phyloP scores from a whole-genome alignment of 2,113 vertebrate species.

The Cyprinodon tularosa region DNA sequence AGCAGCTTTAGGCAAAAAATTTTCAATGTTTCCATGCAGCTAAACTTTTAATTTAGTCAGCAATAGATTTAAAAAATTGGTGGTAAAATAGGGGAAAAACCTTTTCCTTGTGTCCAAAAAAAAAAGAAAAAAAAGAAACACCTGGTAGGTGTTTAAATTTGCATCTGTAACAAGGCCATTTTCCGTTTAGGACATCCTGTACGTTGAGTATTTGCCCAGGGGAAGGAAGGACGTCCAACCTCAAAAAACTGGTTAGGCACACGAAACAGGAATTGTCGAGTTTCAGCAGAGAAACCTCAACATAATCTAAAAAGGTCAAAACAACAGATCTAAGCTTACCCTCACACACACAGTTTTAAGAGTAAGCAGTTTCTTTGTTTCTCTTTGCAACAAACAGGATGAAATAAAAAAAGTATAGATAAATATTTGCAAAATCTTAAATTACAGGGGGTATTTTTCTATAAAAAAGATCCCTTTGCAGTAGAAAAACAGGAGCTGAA shows the following conservation, averaged over 20 bases:
- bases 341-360: background rate
- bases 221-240: background rate
- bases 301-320: background rate
- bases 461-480: background rate
- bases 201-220: background rate
- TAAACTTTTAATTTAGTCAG: background rate
- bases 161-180: conserved; percentile 5
- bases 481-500: background rate
- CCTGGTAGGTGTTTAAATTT: background rate
- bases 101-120: background rate
- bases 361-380: background rate
- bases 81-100: background rate
- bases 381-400: background rate
- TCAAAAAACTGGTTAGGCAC: conserved; percentile 16
- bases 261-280: conserved; percentile 1
- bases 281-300: background rate
- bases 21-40: background rate
- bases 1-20: background rate
- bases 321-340: background rate
- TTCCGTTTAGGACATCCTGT: background rate
- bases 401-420: background rate
- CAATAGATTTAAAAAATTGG: background rate
- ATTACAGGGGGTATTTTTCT: background rate
- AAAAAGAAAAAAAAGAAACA: too few relatives aligned
- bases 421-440: background rate